Evolutionary conservation across 2,113 vertebrate species (phyloP), one percentile per base, ranked within the genome.

Genomic region (Gobius niger): DNA sequence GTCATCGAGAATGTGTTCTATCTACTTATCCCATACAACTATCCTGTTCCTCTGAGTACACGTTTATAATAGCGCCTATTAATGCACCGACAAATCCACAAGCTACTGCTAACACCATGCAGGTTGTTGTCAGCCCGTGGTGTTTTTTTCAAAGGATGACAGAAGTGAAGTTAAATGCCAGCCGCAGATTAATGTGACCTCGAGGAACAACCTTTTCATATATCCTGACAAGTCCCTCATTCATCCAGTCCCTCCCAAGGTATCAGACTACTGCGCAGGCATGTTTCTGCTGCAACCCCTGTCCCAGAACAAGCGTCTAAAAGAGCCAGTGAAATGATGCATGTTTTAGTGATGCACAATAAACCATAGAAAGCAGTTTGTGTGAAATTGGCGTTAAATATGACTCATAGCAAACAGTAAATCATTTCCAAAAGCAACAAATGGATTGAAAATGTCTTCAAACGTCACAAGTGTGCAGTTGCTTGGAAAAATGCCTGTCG

Each of bases 141-240:
- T 41, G 6, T n/a, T 42, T 15, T 15, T 40, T 60, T 14, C 9
- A 60, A 9, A 42, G 14, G 14, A 44, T 46, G 42, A 13, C 14
- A 2, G n/a, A 19, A 14, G 15, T 64, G 3, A 34, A 34, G 19
- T 65, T 9, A 53, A 51, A 68, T 63, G 40, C 24, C 24, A 34
- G 24, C 24, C 24, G 5, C 61, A 74, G 64, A 60, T 75, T 57
- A 67, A 42, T 44, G 57, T 47, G 46, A 16, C 11, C 75, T 72
- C 34, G 65, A 11, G 24, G 46, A 42, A 0, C 16, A 61, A 19
- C 19, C 16, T 70, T 15, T 72, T 14, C 40, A 65, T 41, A 42
- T 0, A 51, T 9, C 14, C 47, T 12, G 15, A 47, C 7, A 5
- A 47, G 16, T 4, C 41, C 68, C 44, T 10, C 19, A 4, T 18